Evolutionary conservation across 1,140 invertebrate genomes (phyloP).

Genomic region (Diabrotica virgifera): DNA sequence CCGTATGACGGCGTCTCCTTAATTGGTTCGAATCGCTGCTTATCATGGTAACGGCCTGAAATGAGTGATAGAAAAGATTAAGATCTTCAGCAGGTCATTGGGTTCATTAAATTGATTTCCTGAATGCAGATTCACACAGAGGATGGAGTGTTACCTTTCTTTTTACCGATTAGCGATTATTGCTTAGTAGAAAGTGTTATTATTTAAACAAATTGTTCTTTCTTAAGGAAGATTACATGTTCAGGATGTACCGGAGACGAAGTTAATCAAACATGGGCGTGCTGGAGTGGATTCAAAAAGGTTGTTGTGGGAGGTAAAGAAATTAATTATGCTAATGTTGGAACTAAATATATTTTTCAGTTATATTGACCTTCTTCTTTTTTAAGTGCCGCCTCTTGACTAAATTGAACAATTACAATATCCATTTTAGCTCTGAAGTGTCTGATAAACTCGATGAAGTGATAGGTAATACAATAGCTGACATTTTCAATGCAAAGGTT

Average conservation of each 20-base stretch:
- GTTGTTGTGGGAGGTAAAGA: not conserved
- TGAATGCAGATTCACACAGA: constrained; percentile 4
- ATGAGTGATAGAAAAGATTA: not conserved
- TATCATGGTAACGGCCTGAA: not conserved
- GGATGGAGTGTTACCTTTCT: not conserved
- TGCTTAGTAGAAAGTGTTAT: constrained; percentile 7
- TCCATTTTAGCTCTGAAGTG: not conserved
- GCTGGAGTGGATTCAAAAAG: not conserved
- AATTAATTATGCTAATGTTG: not conserved
- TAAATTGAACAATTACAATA: not conserved
- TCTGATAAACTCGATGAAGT: no score
- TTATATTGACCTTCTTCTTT: not conserved
- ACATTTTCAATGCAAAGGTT: no score
- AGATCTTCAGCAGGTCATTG: constrained; percentile 1
- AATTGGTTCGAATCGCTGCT: not conserved
- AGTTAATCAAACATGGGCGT: not conserved
- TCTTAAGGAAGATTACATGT: constrained; percentile 12
- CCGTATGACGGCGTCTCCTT: not conserved
- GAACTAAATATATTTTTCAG: not conserved
- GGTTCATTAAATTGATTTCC: not conserved
- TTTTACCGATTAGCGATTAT: constrained; percentile 14
- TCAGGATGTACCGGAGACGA: constrained; percentile 1
- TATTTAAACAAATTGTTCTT: constrained; percentile 12
- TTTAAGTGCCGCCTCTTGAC: not conserved
- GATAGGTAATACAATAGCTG: no score